A percentile compares a stretch with the other conserved stretches of the same genome.
phyloP scores from a whole-genome alignment of 2,888 invertebrate species.

The Anoplius nigerrimus region DNA sequence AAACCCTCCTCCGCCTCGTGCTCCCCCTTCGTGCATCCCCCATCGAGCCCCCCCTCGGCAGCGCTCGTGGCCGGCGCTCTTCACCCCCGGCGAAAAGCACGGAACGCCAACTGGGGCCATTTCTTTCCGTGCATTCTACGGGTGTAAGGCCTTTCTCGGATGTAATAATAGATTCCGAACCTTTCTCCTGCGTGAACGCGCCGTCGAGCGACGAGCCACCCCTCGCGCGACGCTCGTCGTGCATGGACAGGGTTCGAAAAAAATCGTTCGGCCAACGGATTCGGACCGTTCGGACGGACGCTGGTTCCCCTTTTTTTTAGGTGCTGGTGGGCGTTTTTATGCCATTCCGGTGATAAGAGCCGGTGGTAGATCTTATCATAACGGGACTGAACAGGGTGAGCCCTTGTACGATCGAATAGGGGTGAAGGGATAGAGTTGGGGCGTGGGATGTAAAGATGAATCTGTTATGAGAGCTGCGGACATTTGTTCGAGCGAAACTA shows the following conservation, averaged over 20 bases:
- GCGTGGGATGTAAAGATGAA: no score
- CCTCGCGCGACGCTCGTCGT: constrained; percentile 17
- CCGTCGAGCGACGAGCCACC: neutral
- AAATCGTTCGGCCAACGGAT: neutral
- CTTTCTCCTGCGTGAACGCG: constrained; percentile 32
- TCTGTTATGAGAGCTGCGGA: no score
- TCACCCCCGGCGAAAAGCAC: constrained; percentile 25
- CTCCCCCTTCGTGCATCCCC: constrained; percentile 13
- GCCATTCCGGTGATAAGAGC: no score
- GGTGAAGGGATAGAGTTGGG: no score
- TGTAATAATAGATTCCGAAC: constrained; percentile 53
- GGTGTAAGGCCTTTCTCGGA: constrained; percentile 41
- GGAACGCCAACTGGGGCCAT: constrained; percentile 46
- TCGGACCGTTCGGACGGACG: no score
- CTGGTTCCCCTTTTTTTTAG: no score
- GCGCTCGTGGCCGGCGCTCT: neutral
- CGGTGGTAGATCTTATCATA: no score
- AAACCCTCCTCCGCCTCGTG: constrained; percentile 36
- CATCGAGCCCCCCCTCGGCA: constrained; percentile 4
- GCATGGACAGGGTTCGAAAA: neutral
- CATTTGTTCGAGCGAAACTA: no score
- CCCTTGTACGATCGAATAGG: no score
- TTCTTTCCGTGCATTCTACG: constrained; percentile 55
- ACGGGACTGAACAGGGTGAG: no score
- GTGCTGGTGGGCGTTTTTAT: no score